phyloP scores from a whole-genome alignment of 2,797 vertebrate species.

The Brachyalestes nurse region DNA sequence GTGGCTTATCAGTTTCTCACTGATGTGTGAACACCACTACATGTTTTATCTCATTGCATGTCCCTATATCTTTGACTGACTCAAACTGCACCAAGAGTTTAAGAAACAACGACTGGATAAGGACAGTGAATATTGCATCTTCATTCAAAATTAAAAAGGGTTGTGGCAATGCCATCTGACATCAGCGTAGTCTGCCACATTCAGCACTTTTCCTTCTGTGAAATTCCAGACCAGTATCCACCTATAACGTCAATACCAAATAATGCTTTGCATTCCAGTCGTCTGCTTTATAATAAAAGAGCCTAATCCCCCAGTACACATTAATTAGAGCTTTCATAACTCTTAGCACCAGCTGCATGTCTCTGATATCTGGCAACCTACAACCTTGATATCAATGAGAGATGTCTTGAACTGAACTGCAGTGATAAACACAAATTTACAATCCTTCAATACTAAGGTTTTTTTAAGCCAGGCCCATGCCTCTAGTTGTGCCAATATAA shows the following conservation, averaged over 20 bases:
- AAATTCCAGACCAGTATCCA: not conserved
- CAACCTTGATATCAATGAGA: not conserved
- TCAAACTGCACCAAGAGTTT: not conserved
- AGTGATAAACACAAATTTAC: not conserved
- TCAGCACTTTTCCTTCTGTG: conserved; percentile 11
- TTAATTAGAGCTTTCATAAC: not conserved
- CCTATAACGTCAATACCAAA: not conserved
- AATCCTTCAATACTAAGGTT: not conserved
- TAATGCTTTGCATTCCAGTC: not conserved
- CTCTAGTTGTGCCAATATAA: not conserved
- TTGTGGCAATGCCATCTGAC: not conserved
- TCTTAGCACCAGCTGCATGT: not conserved
- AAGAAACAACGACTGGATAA: not conserved
- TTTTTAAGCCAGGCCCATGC: not conserved
- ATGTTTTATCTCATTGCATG: not conserved
- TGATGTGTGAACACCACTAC: no score
- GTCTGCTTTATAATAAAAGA: not conserved
- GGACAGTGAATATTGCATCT: conserved; percentile 3
- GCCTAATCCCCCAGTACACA: not conserved
- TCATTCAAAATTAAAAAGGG: conserved; percentile 8
- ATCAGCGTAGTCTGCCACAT: not conserved
- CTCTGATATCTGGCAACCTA: not conserved
- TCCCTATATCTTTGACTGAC: not conserved
- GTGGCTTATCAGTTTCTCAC: no score
- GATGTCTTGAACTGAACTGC: not conserved